phyloP scores from a whole-genome alignment of 2,888 invertebrate species.

The Gisinianus flammeolus region DNA sequence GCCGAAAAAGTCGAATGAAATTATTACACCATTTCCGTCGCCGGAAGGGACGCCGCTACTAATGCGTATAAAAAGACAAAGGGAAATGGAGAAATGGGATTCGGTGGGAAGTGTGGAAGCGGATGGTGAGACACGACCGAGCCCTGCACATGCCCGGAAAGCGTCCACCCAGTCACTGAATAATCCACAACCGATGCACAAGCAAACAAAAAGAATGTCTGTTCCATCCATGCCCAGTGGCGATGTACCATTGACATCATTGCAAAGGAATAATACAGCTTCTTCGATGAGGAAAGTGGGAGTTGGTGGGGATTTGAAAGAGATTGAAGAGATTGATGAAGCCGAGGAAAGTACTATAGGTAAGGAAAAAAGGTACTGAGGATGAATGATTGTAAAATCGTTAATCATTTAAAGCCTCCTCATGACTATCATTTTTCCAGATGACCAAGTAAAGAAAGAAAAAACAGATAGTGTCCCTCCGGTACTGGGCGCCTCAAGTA shows the following conservation, averaged over 20 bases:
- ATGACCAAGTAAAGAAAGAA: too few species aligned
- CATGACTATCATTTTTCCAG: too few species aligned
- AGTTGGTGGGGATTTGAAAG: conserved; percentile 44
- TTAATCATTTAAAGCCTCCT: too few species aligned
- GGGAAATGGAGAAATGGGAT: conserved; percentile 61
- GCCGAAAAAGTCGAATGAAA: not conserved
- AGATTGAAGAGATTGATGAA: conserved; percentile 56
- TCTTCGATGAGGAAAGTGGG: conserved; percentile 8
- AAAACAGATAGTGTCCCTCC: conserved; percentile 3
- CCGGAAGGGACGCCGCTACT: conserved; percentile 61
- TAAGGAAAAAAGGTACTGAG: too few species aligned
- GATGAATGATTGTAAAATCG: too few species aligned
- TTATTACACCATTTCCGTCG: conserved; percentile 37
- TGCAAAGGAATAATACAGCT: conserved; percentile 16
- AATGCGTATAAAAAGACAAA: conserved; percentile 62
- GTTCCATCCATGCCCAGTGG: conserved; percentile 22
- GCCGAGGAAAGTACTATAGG: conserved; percentile 44
- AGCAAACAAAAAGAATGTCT: conserved; percentile 37
- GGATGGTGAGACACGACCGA: conserved; percentile 34
- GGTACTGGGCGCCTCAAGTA: too few species aligned
- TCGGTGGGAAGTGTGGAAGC: conserved; percentile 45
- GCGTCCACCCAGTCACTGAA: conserved; percentile 36
- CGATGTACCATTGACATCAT: conserved; percentile 1
- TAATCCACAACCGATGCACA: conserved; percentile 18
- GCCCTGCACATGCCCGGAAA: conserved; percentile 4